phyloP scores from a whole-genome alignment of 2,888 invertebrate species.

The Atrina japonica region DNA sequence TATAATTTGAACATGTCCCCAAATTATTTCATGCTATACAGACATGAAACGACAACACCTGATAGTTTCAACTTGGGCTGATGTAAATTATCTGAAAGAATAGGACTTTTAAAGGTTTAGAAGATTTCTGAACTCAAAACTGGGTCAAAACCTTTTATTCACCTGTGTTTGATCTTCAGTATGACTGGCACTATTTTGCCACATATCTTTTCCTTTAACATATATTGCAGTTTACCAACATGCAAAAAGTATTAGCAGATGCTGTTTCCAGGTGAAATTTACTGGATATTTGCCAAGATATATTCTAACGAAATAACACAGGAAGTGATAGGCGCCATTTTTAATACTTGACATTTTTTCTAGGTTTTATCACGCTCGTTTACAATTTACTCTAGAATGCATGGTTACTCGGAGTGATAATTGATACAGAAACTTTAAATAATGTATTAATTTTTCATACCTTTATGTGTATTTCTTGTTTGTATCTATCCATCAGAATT shows the following conservation, averaged over 20 bases:
- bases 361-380: conserved; percentile 16
- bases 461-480: conserved; percentile 10
- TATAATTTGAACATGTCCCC: too few species aligned
- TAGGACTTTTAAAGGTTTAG: too few species aligned
- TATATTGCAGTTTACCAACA: not conserved
- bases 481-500: conserved; percentile 19
- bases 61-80: too few species aligned
- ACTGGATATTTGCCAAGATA: conserved; percentile 39
- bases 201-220: not conserved
- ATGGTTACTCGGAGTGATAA: not conserved
- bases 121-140: too few species aligned
- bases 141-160: not conserved
- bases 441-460: conserved; percentile 1
- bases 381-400: conserved; percentile 2
- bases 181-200: not conserved
- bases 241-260: too few species aligned
- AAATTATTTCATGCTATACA: too few species aligned
- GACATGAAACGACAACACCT: too few species aligned
- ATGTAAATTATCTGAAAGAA: too few species aligned
- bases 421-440: too few species aligned
- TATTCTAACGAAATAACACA: conserved; percentile 44
- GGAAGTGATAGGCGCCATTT: conserved; percentile 68
- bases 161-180: not conserved
- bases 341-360: conserved; percentile 64
- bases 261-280: conserved; percentile 19